Evolutionary conservation across 1,140 invertebrate genomes (phyloP).

Genomic region (Drosophila fuyamai): DNA sequence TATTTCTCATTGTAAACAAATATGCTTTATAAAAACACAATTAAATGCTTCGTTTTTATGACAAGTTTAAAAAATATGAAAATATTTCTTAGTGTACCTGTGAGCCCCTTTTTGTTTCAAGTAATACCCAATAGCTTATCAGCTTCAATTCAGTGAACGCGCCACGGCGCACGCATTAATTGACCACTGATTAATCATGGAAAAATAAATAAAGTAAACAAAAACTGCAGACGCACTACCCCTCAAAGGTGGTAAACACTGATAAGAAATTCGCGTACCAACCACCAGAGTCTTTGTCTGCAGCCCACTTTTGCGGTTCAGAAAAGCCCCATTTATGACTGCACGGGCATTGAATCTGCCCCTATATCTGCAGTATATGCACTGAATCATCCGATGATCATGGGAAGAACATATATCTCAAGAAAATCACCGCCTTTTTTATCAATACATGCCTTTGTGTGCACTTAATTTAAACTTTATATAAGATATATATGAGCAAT

Average conservation of each 20-base stretch:
- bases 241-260: constrained; percentile 35
- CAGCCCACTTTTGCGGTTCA: constrained; percentile 8
- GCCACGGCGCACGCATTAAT: constrained; percentile 31
- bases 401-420: constrained; percentile 22
- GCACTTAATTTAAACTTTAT: constrained; percentile 3
- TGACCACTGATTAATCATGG: constrained; percentile 34
- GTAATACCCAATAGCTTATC: constrained; percentile 16
- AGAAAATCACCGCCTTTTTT: constrained; percentile 11
- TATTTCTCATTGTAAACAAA: too few species aligned
- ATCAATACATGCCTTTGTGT: constrained; percentile 31
- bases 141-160: constrained; percentile 4
- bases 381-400: constrained; percentile 17
- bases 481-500: neutral
- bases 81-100: constrained; percentile 1
- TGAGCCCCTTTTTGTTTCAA: constrained; percentile 4
- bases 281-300: constrained; percentile 17
- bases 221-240: constrained; percentile 26
- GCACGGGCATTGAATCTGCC: neutral
- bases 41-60: too few species aligned
- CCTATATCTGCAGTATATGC: constrained; percentile 8
- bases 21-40: too few species aligned
- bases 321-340: constrained; percentile 17
- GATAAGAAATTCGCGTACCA: constrained; percentile 29
- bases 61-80: neutral
- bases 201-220: constrained; percentile 18